Percentiles rank a stretch among this genome's conserved stretches.
These are phyloP conservation scores for Polyommatus icarus DNA, from an alignment of 2,888 invertebrate genomes.

Conservation along the genomic window DNA sequence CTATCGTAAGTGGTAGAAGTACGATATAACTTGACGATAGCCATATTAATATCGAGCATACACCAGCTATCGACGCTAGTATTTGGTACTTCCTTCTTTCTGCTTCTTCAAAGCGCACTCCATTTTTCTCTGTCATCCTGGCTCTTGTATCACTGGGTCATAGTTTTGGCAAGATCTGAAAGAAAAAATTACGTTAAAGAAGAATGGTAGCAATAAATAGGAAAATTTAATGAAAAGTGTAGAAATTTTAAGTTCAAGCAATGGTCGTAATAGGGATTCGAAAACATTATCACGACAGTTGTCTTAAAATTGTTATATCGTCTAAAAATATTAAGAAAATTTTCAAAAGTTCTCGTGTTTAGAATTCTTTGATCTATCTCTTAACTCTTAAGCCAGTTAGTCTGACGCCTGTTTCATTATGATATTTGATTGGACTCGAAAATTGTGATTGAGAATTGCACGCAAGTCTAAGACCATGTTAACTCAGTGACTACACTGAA, in stretches of 20 bases:
- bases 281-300: no score
- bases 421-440: neutral
- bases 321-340: no score
- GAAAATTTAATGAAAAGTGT: neutral
- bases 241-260: neutral
- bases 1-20: constrained; percentile 50
- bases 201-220: neutral
- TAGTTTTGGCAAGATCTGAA: constrained; percentile 44
- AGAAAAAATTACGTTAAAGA: constrained; percentile 32
- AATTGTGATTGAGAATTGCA: neutral
- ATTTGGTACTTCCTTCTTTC: constrained; percentile 58
- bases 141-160: constrained; percentile 50
- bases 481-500: neutral
- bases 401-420: neutral
- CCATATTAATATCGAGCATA: constrained; percentile 54
- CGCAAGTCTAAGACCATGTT: neutral
- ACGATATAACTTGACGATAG: constrained; percentile 51
- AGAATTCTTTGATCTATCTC: no score
- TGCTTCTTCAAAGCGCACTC: constrained; percentile 70
- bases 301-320: no score
- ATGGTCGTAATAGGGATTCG: no score
- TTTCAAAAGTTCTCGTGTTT: no score
- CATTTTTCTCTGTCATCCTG: constrained; percentile 70
- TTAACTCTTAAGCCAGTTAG: neutral
- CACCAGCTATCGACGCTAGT: constrained; percentile 51